A percentile compares a stretch with the other conserved stretches of the same genome.
Evolutionary conservation across 1,140 invertebrate species (phyloP).

Genomic region (Eupristina koningsbergeri): DNA sequence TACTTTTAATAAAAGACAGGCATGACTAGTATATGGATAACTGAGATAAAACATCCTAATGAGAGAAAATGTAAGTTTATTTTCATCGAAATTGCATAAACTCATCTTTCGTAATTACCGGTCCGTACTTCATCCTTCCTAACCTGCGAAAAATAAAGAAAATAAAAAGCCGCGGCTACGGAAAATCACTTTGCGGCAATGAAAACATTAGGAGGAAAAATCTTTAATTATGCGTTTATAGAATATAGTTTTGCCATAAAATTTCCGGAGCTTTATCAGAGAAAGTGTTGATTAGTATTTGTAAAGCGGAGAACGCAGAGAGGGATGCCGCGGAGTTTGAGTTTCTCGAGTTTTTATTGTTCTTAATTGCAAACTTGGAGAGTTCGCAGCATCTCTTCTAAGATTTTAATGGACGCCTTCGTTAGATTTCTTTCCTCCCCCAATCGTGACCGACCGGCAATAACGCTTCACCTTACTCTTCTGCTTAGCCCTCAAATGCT

Average conservation of each 20-base stretch:
- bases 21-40: no score
- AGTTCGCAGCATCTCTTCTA: constrained; percentile 3
- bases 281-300: constrained; percentile 50
- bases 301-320: neutral
- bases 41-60: no score
- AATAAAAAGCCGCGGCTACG: neutral
- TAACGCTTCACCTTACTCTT: constrained; percentile 1
- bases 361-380: constrained; percentile 41
- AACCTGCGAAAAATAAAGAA: neutral
- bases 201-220: constrained; percentile 32
- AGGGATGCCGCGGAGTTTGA: neutral
- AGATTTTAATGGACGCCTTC: constrained; percentile 43
- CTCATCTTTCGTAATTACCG: constrained; percentile 32
- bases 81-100: constrained; percentile 21
- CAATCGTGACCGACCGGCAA: constrained; percentile 48
- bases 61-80: neutral
- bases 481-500: neutral
- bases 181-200: constrained; percentile 31
- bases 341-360: constrained; percentile 45
- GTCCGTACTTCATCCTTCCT: neutral
- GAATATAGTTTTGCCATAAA: constrained; percentile 24
- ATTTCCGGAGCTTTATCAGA: constrained; percentile 22
- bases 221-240: constrained; percentile 51
- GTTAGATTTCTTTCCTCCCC: constrained; percentile 32
- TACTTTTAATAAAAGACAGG: no score